These are phyloP conservation scores for Alsophila aescularia DNA, from an alignment of 2,888 invertebrate genomes.

Conservation along the genomic window DNA sequence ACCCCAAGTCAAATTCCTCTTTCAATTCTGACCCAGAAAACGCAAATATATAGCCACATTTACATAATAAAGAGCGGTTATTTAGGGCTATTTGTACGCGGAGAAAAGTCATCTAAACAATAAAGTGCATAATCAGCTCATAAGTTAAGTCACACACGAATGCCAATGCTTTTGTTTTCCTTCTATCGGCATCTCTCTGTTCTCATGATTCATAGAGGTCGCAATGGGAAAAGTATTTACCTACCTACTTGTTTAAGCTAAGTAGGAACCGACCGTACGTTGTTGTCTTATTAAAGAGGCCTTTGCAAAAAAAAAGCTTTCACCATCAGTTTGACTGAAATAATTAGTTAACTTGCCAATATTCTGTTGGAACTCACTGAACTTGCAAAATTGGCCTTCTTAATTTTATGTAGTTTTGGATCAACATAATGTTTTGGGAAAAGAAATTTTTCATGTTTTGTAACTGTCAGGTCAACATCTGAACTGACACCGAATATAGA, in stretches of 20 bases:
- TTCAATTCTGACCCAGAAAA: slow-evolving; percentile 44
- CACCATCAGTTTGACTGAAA: too few relatives aligned
- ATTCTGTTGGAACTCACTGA: too few relatives aligned
- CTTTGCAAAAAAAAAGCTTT: too few relatives aligned
- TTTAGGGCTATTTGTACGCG: slow-evolving; percentile 68
- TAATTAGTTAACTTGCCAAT: too few relatives aligned
- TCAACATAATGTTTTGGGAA: too few relatives aligned
- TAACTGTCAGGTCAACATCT: too few relatives aligned
- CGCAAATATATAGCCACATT: slow-evolving; percentile 60
- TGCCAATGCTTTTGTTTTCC: slow-evolving; percentile 45
- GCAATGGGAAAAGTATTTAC: slow-evolving; percentile 19
- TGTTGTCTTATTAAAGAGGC: too few relatives aligned
- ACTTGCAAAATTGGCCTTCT: too few relatives aligned
- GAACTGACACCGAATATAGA: too few relatives aligned
- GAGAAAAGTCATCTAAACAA: slow-evolving; percentile 60
- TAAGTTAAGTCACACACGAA: slow-evolving; percentile 52
- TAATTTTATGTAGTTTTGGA: too few relatives aligned
- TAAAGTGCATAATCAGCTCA: slow-evolving; percentile 67
- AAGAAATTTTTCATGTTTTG: too few relatives aligned
- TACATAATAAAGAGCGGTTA: slow-evolving; percentile 62
- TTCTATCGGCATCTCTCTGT: slow-evolving; percentile 37
- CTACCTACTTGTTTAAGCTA: slow-evolving; percentile 1
- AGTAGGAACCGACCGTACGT: slow-evolving; percentile 6
- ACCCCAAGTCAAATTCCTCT: slow-evolving; percentile 30
- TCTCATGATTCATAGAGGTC: slow-evolving; percentile 19